Conservation (phyloP, 2,888 invertebrate species). For the Idaea dimidiata region DNA sequence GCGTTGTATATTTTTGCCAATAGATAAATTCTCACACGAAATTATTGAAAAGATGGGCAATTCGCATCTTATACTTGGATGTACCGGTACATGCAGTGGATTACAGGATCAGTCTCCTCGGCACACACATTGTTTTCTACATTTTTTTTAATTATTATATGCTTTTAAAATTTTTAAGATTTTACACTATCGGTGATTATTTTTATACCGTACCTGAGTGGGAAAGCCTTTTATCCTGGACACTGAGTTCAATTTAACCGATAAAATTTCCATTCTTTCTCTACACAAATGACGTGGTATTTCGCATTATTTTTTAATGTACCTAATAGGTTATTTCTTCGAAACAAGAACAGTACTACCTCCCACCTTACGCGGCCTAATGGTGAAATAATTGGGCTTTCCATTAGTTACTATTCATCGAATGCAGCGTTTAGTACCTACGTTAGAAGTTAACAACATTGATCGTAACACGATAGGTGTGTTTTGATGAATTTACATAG, state of each 20-base stretch:
- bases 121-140: no score
- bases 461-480: conserved; percentile 40
- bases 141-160: no score
- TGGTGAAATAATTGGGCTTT: neutral
- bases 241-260: neutral
- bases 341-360: neutral
- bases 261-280: neutral
- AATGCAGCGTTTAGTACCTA: neutral
- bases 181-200: no score
- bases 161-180: no score
- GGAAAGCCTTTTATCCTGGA: neutral
- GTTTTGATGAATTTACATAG: conserved; percentile 28
- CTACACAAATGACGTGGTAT: neutral
- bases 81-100: no score
- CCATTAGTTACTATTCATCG: conserved; percentile 1
- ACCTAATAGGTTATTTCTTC: neutral
- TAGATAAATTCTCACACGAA: no score
- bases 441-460: neutral
- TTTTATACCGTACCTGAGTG: no score
- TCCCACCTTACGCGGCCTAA: neutral
- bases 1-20: no score
- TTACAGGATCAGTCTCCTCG: no score
- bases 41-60: no score
- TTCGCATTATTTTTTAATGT: conserved; percentile 1
- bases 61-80: no score